Evolutionary conservation across 2,113 vertebrate species (phyloP), one percentile per base, ranked within the genome.

Genomic region (Pseudopipra pipra): DNA sequence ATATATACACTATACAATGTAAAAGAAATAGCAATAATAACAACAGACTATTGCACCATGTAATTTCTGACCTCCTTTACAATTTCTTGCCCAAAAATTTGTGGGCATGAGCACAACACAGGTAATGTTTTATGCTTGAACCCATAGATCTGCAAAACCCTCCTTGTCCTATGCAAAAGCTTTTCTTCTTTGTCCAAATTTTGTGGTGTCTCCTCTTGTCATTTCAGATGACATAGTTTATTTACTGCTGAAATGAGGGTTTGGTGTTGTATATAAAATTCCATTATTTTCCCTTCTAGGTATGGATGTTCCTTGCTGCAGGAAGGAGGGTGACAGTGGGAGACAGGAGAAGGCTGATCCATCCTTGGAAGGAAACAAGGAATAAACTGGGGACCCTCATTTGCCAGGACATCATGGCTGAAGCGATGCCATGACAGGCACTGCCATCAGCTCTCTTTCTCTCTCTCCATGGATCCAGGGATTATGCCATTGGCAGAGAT

Each of bases 21-120:
- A 54, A 44, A 80, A 51, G 16, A 71, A 61, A 59, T 23, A 33
- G 6, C 23, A 33, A 22, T 31, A 51, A 71, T 31, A 51, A 71
- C 5, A 77, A 7, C 15, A 3, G 28, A 25, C 41, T 51, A 19
- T 66, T 89, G 41, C 49, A 61, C 39, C 5, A 15, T 35, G 15
- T 56, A 15, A 33, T 61, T 89, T 76, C 65, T 51, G 12, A 27
- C 31, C 13, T 71, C 55, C 63, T 56, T 71, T 46, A 51, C 19
- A 54, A 6, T 66, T 63, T 22, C 20, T 58, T 39, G 22, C 28
- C 61, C 6, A 23, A 0, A 25, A 55, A n/a, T 54, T 71, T 2
- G 1, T 6, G 2, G 35, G 4, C 11, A 18, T 71, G 65, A 68
- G 22, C 25, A 24, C 20, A 46, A 7, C 14, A 37, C 0, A 24